phyloP scores from a whole-genome alignment of 92 coral and sea anemone genomes.

The Blastomussa wellsi region DNA sequence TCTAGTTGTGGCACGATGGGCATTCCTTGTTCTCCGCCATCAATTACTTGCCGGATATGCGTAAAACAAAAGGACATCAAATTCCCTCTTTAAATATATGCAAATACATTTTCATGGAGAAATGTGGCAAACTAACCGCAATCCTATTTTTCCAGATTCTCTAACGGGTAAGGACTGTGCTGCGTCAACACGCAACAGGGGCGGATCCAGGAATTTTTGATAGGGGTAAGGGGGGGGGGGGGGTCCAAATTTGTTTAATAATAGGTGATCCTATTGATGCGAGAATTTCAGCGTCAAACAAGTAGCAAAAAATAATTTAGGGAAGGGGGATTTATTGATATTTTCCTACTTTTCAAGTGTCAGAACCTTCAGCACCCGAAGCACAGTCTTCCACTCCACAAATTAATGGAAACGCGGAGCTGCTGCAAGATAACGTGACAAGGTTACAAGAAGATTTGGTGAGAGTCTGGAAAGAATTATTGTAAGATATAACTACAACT shows the following conservation, averaged over 20 bases:
- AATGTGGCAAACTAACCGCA: too few species aligned
- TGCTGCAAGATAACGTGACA: neutral
- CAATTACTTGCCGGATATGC: neutral
- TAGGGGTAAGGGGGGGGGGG: too few species aligned
- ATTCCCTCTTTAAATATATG: neutral
- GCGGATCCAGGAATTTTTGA: too few species aligned
- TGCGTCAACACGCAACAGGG: too few species aligned
- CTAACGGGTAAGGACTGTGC: too few species aligned
- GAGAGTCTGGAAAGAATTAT: neutral
- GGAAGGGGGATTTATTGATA: too few species aligned
- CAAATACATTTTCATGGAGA: neutral
- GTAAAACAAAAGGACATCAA: neutral
- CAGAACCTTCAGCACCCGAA: neutral
- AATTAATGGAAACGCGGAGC: neutral
- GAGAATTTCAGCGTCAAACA: too few species aligned
- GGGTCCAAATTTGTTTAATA: too few species aligned
- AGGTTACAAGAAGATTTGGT: neutral
- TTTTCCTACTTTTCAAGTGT: neutral
- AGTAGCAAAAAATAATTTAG: too few species aligned
- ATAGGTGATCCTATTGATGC: too few species aligned
- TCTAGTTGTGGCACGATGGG: neutral
- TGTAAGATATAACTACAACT: too few species aligned
- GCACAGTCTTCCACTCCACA: conserved; percentile 7
- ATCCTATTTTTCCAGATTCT: too few species aligned
- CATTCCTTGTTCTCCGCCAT: neutral